These are phyloP conservation scores for Caenorhabditis tropicalis DNA, from an alignment of 1,140 invertebrate genomes.

Conservation along the genomic window DNA sequence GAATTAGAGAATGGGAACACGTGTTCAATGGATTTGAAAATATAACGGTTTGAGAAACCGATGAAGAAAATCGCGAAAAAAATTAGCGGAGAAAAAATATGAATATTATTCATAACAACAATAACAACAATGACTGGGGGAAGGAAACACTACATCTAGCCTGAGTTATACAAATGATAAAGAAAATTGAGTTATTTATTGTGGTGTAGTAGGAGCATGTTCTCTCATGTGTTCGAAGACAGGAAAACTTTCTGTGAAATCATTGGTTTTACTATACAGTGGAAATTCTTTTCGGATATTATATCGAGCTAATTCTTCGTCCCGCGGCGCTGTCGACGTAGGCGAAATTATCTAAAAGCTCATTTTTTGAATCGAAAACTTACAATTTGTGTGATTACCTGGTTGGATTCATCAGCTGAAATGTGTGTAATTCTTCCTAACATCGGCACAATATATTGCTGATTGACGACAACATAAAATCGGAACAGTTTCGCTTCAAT, in stretches of 20 bases:
- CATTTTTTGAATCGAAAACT: neutral
- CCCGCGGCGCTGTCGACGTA: conserved; percentile 37
- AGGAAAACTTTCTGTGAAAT: conserved; percentile 48
- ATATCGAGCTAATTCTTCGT: conserved; percentile 52
- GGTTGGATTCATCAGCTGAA: conserved; percentile 64
- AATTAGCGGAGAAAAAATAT: neutral
- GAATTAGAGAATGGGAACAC: neutral
- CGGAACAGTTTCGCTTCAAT: conserved; percentile 66
- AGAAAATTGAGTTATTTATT: neutral
- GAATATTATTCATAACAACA: too few relatives aligned
- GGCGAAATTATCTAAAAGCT: conserved; percentile 52
- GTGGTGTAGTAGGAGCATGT: neutral
- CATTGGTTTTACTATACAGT: conserved; percentile 45
- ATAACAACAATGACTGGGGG: neutral
- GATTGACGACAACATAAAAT: conserved; percentile 67
- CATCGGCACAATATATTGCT: conserved; percentile 68
- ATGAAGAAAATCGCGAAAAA: neutral
- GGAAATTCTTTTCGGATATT: conserved; percentile 44
- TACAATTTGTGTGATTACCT: conserved; percentile 33
- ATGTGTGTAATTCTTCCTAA: conserved; percentile 66
- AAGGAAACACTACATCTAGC: neutral
- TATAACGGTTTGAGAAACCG: neutral
- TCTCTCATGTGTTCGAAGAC: conserved; percentile 54
- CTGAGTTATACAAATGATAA: neutral
- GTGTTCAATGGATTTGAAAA: too few relatives aligned